Percentiles rank a stretch among this genome's conserved stretches.
Conservation (phyloP, 2,113 vertebrate species). For the Podocnemis expansa region DNA sequence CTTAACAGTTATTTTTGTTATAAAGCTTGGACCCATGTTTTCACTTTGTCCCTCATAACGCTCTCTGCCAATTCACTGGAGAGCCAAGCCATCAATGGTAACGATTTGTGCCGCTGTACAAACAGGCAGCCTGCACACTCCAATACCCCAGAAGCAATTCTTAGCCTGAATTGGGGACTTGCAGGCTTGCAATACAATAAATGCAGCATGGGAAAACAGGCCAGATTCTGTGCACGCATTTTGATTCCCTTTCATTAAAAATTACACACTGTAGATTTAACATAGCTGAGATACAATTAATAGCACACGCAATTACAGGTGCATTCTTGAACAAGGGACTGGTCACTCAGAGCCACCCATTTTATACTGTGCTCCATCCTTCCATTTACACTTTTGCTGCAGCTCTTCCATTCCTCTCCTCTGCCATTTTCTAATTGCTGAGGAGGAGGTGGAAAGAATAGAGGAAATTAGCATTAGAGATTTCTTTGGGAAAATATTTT, state of each 20-base stretch:
- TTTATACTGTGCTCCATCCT: constrained; percentile 79
- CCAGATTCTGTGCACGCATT: constrained; percentile 2
- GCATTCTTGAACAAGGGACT: constrained; percentile 67
- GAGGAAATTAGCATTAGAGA: constrained; percentile 61
- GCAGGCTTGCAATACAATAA: constrained; percentile 53
- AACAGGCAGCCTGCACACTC: constrained; percentile 40
- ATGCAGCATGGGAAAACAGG: constrained; percentile 54
- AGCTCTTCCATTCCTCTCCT: constrained; percentile 62
- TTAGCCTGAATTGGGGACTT: constrained; percentile 41
- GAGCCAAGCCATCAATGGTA: constrained; percentile 38
- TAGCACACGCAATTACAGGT: constrained; percentile 67
- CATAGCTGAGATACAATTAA: constrained; percentile 70
- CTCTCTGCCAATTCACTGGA: constrained; percentile 6
- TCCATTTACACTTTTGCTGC: constrained; percentile 77
- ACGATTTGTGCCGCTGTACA: constrained; percentile 2
- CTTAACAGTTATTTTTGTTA: constrained; percentile 47
- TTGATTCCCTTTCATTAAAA: constrained; percentile 63
- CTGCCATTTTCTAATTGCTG: constrained; percentile 63
- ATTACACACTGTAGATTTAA: constrained; percentile 59
- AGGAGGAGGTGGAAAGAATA: constrained; percentile 51
- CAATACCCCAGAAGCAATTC: constrained; percentile 4
- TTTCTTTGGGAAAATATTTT: constrained; percentile 73
- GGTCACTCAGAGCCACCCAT: constrained; percentile 75
- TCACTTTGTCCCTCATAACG: constrained; percentile 35
- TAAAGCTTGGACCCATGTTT: background rate